A percentile compares a stretch with the other conserved stretches of the same genome.
These are phyloP conservation scores for Seriola aureovittata DNA, from an alignment of 2,113 vertebrate species.

Conservation along the genomic window DNA sequence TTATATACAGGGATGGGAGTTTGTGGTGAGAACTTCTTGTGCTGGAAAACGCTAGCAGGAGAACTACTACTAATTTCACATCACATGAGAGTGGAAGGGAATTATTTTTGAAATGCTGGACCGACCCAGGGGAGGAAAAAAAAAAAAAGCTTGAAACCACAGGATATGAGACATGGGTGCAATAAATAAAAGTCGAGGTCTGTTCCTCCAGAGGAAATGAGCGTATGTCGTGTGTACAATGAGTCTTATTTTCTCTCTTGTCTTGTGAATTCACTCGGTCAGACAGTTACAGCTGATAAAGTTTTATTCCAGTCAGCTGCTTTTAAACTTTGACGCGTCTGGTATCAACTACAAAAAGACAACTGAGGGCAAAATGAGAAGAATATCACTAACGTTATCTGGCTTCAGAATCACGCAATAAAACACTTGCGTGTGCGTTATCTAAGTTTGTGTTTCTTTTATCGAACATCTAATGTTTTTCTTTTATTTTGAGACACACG, in stretches of 20 bases:
- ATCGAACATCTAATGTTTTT: too few relatives aligned
- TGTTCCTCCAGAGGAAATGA: neutral
- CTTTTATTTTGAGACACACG: neutral
- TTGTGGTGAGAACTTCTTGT: neutral
- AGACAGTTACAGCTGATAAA: constrained; percentile 11
- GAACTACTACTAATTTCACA: neutral
- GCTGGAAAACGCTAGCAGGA: constrained; percentile 1
- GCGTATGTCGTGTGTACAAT: neutral
- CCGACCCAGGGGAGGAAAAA: constrained; percentile 4
- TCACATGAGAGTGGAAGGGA: neutral
- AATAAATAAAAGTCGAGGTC: constrained; percentile 25
- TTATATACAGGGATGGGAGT: neutral
- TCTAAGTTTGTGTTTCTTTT: neutral
- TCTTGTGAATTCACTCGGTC: constrained; percentile 1
- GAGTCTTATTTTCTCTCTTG: neutral
- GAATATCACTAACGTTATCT: neutral
- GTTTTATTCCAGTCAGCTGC: constrained; percentile 29
- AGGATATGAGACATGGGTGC: constrained; percentile 22
- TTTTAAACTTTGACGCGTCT: constrained; percentile 10
- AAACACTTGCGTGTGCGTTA: neutral
- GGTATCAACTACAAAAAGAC: neutral
- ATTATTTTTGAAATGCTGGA: constrained; percentile 20
- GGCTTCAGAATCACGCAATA: neutral
- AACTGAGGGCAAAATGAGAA: neutral
- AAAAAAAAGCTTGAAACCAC: constrained; percentile 8